phyloP scores from a whole-genome alignment of 2,113 vertebrate genomes.

The Elephas maximus region DNA sequence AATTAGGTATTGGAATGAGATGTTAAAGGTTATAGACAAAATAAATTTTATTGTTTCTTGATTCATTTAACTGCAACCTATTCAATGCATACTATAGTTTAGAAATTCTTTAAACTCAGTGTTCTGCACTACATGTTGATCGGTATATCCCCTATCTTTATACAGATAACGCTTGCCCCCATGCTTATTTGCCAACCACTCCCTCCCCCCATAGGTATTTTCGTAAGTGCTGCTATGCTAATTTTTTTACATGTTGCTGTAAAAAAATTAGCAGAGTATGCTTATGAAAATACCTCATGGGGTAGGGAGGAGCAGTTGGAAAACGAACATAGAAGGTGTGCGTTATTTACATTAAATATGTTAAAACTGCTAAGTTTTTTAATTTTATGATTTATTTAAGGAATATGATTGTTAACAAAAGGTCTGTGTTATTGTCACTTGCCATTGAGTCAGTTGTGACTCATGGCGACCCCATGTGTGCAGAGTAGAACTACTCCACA shows the following conservation, averaged over 20 bases:
- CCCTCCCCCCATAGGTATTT: no score
- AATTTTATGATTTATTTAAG: constrained; percentile 52
- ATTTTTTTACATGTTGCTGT: no score
- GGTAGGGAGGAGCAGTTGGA: no score
- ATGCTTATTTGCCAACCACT: no score
- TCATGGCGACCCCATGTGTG: not conserved
- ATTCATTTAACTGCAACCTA: not conserved
- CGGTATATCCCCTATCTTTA: not conserved
- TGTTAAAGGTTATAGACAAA: constrained; percentile 27
- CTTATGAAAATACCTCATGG: no score
- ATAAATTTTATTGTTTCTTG: constrained; percentile 36
- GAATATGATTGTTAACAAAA: constrained; percentile 15
- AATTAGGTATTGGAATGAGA: constrained; percentile 14
- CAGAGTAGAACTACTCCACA: not conserved
- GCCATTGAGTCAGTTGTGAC: no score
- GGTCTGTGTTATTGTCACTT: not conserved
- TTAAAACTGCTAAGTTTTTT: constrained; percentile 33
- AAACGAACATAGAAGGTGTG: no score
- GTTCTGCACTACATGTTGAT: constrained; percentile 39
- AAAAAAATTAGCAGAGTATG: no score
- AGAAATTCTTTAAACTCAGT: constrained; percentile 34
- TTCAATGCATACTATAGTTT: not conserved
- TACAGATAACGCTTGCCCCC: no score
- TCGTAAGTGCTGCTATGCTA: no score
- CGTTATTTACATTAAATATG: no score